These are phyloP conservation scores for Microctonus aethiopoides DNA, from an alignment of 2,888 invertebrate genomes.

Conservation along the genomic window DNA sequence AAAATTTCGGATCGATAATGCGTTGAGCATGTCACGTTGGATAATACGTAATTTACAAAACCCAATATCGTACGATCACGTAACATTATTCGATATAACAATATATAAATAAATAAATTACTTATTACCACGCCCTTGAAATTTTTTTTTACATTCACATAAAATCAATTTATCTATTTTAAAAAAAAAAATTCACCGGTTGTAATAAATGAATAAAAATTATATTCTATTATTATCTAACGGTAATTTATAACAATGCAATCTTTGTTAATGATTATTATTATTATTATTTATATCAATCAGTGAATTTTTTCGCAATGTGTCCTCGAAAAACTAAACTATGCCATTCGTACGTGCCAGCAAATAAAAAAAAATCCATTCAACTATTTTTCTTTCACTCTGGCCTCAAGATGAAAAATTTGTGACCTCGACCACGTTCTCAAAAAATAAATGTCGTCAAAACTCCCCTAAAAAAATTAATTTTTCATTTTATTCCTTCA, in stretches of 20 bases:
- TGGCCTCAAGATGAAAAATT: too few relatives aligned
- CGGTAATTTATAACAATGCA: too few relatives aligned
- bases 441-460: too few relatives aligned
- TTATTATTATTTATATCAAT: too few relatives aligned
- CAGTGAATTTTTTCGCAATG: neutral
- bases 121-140: constrained; percentile 11
- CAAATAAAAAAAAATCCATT: neutral
- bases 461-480: too few relatives aligned
- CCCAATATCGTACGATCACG: neutral
- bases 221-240: too few relatives aligned
- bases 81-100: neutral
- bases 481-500: too few relatives aligned
- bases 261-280: too few relatives aligned
- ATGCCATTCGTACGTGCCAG: neutral
- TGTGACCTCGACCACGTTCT: too few relatives aligned
- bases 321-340: neutral
- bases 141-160: neutral
- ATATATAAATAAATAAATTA: neutral
- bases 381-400: neutral
- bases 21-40: constrained; percentile 22
- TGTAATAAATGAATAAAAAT: too few relatives aligned
- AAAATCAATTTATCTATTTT: neutral
- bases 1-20: constrained; percentile 25
- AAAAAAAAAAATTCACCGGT: too few relatives aligned
- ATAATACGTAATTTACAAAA: neutral